These are phyloP conservation scores for Raja brachyura DNA, from an alignment of 2,113 vertebrate genomes.

Conservation along the genomic window DNA sequence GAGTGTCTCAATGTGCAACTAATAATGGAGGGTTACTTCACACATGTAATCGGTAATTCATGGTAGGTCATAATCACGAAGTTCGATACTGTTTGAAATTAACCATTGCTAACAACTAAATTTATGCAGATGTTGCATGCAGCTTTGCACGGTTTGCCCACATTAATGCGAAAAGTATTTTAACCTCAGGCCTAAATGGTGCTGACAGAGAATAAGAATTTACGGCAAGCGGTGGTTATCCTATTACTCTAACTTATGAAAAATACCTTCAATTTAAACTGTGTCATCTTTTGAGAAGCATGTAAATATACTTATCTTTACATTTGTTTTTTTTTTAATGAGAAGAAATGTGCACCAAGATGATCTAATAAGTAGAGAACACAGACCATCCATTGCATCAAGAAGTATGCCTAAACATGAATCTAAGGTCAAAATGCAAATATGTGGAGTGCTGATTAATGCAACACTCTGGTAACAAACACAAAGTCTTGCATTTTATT, in stretches of 20 bases:
- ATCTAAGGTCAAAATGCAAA: not conserved
- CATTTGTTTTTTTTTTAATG: not conserved
- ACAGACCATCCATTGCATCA: not conserved
- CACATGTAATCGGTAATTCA: not conserved
- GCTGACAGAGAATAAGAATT: not conserved
- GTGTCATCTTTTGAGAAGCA: not conserved
- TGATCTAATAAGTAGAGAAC: not conserved
- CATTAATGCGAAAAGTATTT: not conserved
- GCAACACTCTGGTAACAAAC: not conserved
- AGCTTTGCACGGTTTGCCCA: not conserved
- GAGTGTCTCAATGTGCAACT: not conserved
- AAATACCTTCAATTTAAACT: not conserved
- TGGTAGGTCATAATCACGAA: constrained; percentile 2
- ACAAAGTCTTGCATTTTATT: not conserved
- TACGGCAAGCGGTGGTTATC: not conserved
- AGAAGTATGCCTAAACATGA: not conserved
- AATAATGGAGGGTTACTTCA: not conserved
- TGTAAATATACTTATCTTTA: not conserved
- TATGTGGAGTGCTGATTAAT: not conserved
- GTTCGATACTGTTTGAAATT: not conserved
- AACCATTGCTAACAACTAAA: not conserved
- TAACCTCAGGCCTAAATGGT: not conserved
- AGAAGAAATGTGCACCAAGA: not conserved
- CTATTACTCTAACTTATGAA: not conserved
- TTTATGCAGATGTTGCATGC: not conserved